These are phyloP conservation scores for Apteryx mantelli DNA, from an alignment of 2,113 vertebrate species.

Conservation along the genomic window DNA sequence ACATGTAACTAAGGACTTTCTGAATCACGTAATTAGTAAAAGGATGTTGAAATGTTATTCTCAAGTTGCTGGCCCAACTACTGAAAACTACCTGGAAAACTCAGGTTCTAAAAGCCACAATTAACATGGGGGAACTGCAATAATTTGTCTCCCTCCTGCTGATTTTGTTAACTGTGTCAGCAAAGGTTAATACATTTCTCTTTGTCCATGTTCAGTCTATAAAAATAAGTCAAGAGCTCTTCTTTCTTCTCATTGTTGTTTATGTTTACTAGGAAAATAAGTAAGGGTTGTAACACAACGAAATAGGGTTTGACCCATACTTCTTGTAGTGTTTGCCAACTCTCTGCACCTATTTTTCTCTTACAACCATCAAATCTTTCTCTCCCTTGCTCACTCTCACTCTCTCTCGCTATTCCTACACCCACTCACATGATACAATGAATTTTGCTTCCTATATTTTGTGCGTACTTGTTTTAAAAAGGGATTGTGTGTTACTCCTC, in stretches of 20 bases:
- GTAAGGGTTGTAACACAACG: neutral
- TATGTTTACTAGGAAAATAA: neutral
- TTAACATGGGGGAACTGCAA: neutral
- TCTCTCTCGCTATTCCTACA: neutral
- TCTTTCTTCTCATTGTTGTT: neutral
- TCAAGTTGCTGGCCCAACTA: neutral
- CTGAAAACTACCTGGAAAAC: neutral
- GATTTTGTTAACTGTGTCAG: neutral
- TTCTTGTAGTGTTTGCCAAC: neutral
- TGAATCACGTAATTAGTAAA: neutral
- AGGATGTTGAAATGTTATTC: neutral
- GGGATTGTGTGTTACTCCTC: neutral
- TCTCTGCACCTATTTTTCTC: neutral
- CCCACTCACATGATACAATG: neutral
- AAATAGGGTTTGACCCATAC: neutral
- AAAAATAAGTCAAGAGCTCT: neutral
- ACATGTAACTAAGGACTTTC: neutral
- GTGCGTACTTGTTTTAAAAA: neutral
- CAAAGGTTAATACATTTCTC: neutral
- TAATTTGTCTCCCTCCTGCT: neutral
- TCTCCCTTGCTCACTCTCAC: neutral
- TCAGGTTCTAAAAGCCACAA: neutral
- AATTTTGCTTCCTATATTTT: neutral
- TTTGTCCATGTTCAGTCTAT: neutral
- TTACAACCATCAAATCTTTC: neutral